Conservation (phyloP, 2,113 vertebrate genomes). For the Mugil cephalus region DNA sequence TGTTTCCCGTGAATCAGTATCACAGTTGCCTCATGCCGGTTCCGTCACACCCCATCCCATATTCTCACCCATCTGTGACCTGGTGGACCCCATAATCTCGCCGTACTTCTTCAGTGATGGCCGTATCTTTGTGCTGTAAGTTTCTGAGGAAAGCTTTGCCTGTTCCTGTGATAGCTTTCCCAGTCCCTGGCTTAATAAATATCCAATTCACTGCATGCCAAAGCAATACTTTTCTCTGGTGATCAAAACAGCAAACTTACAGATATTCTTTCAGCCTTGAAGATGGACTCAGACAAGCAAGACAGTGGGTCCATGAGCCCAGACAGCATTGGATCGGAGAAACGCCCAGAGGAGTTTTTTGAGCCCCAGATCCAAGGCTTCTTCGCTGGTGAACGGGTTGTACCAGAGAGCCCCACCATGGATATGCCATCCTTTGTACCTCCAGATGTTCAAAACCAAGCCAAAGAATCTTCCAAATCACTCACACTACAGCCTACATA, state of each 20-base stretch:
- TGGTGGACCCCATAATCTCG: conserved; percentile 75
- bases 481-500: conserved; percentile 74
- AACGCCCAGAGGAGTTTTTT: conserved; percentile 76
- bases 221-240: conserved; percentile 38
- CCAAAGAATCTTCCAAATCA: conserved; percentile 74
- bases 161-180: conserved; percentile 79
- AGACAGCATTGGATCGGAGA: conserved; percentile 82
- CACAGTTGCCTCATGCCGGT: conserved; percentile 78
- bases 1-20: conserved; percentile 77
- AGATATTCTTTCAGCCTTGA: conserved; percentile 98
- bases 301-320: conserved; percentile 82
- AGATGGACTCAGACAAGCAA: conserved; percentile 94
- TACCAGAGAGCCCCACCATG: conserved; percentile 79
- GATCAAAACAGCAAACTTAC: conserved; percentile 89
- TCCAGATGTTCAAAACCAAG: conserved; percentile 73
- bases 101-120: conserved; percentile 77
- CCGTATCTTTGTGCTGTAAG: conserved; percentile 79
- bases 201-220: conserved; percentile 68
- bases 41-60: conserved; percentile 78
- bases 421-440: conserved; percentile 77
- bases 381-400: conserved; percentile 77
- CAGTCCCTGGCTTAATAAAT: conserved; percentile 50
- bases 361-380: conserved; percentile 75
- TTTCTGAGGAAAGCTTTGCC: conserved; percentile 80
- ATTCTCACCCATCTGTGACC: conserved; percentile 77